These are phyloP conservation scores for Heterochromis multidens DNA, from an alignment of 2,113 vertebrate species.

Conservation along the genomic window DNA sequence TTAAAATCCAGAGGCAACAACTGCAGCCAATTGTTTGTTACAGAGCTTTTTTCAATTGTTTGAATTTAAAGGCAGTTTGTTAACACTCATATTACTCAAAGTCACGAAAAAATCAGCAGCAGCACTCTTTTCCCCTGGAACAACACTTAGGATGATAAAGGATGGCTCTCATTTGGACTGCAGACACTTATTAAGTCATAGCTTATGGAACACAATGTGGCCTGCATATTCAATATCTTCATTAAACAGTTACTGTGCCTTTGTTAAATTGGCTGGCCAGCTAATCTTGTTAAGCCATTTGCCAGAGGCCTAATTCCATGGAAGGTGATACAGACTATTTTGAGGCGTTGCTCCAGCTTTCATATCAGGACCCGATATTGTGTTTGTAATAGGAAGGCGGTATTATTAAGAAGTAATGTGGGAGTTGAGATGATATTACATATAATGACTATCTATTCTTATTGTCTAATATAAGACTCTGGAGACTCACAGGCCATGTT, in stretches of 20 bases:
- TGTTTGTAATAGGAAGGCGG: conserved; percentile 24
- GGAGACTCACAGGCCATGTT: not conserved
- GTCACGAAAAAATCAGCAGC: not conserved
- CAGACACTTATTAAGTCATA: conserved; percentile 70
- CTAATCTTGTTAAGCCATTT: conserved; percentile 63
- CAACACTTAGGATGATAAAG: conserved; percentile 27
- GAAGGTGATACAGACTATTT: conserved; percentile 51
- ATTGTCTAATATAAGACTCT: not conserved
- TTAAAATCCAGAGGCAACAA: not conserved
- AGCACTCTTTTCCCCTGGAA: not conserved
- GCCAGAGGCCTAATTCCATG: conserved; percentile 45
- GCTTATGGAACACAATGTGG: conserved; percentile 66
- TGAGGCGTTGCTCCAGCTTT: not conserved
- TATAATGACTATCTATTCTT: conserved; percentile 43
- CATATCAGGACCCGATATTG: not conserved
- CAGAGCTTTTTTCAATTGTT: not conserved
- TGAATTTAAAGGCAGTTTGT: not conserved
- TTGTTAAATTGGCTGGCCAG: conserved; percentile 53
- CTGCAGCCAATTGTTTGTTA: not conserved
- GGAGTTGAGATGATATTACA: conserved; percentile 29
- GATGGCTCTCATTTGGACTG: conserved; percentile 49
- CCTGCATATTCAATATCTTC: conserved; percentile 65
- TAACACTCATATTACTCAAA: not conserved
- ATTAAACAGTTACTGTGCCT: conserved; percentile 66
- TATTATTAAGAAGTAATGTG: conserved; percentile 38